Evolutionary conservation across 2,888 invertebrate species (phyloP).

Genomic region (Xylota sylvarum): DNA sequence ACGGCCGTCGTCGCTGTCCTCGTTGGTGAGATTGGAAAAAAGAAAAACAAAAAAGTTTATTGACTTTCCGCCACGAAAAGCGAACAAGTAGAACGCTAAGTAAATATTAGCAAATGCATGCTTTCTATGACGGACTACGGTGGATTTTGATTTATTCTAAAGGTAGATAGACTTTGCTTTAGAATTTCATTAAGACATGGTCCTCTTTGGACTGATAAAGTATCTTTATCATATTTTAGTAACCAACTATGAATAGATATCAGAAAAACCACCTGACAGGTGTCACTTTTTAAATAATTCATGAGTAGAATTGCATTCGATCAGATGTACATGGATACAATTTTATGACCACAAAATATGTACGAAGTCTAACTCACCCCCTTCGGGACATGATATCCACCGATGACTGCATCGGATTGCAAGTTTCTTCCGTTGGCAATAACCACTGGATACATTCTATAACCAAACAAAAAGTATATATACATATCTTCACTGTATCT

Average conservation of each 20-base stretch:
- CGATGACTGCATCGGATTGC: slow-evolving; percentile 90
- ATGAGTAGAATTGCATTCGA: neutral
- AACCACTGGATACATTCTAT: slow-evolving; percentile 92
- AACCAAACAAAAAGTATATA: slow-evolving; percentile 78
- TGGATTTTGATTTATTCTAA: neutral
- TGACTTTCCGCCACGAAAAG: slow-evolving; percentile 4
- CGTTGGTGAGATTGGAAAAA: slow-evolving; percentile 2
- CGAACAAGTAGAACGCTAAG: slow-evolving; percentile 1
- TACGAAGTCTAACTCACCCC: slow-evolving; percentile 87
- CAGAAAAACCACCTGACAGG: slow-evolving; percentile 1
- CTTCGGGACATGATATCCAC: slow-evolving; percentile 92
- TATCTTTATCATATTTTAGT: too few relatives aligned
- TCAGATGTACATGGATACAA: neutral
- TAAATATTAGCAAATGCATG: slow-evolving; percentile 28
- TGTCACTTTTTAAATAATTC: slow-evolving; percentile 6
- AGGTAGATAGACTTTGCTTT: too few relatives aligned
- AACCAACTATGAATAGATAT: neutral
- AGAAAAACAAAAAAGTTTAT: slow-evolving; percentile 20
- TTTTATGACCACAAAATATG: neutral
- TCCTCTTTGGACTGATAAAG: too few relatives aligned
- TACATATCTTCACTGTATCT: neutral
- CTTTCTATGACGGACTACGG: neutral
- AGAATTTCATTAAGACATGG: too few relatives aligned
- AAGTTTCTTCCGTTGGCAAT: slow-evolving; percentile 92
- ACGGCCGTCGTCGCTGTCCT: neutral